Conservation (phyloP, 2,797 vertebrate species). For the Sebastes trivittatus region DNA sequence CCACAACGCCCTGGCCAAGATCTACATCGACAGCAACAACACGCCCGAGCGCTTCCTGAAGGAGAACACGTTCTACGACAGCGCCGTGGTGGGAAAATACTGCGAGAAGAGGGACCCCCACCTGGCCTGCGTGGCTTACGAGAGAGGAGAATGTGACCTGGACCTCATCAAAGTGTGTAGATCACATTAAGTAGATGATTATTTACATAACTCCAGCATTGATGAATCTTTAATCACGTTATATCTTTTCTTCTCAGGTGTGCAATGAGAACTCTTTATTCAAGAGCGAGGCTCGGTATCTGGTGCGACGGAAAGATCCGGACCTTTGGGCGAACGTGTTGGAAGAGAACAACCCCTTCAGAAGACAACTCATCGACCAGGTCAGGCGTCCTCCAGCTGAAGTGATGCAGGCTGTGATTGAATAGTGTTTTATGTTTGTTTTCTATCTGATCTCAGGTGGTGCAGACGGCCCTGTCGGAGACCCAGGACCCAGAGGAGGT, state of each 20-base stretch:
- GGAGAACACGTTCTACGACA: slow-evolving; percentile 91
- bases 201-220: background rate
- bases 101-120: slow-evolving; percentile 94
- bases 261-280: slow-evolving; percentile 96
- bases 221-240: background rate
- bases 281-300: slow-evolving; percentile 91
- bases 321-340: slow-evolving; percentile 93
- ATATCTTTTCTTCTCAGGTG: slow-evolving; percentile 71
- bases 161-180: slow-evolving; percentile 90
- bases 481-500: slow-evolving; percentile 92
- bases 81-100: slow-evolving; percentile 89
- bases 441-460: slow-evolving; percentile 71
- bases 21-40: slow-evolving; percentile 95
- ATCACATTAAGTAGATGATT: background rate
- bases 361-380: slow-evolving; percentile 92
- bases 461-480: slow-evolving; percentile 92
- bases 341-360: slow-evolving; percentile 89
- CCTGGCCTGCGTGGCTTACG: slow-evolving; percentile 91
- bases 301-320: slow-evolving; percentile 90
- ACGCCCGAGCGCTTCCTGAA: slow-evolving; percentile 90
- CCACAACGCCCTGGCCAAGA: slow-evolving; percentile 93
- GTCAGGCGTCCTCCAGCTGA: slow-evolving; percentile 56
- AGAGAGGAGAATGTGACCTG: slow-evolving; percentile 91
- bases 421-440: background rate
- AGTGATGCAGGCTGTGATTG: background rate